phyloP scores from a whole-genome alignment of 2,113 vertebrate species.

The Xerus inauris region DNA sequence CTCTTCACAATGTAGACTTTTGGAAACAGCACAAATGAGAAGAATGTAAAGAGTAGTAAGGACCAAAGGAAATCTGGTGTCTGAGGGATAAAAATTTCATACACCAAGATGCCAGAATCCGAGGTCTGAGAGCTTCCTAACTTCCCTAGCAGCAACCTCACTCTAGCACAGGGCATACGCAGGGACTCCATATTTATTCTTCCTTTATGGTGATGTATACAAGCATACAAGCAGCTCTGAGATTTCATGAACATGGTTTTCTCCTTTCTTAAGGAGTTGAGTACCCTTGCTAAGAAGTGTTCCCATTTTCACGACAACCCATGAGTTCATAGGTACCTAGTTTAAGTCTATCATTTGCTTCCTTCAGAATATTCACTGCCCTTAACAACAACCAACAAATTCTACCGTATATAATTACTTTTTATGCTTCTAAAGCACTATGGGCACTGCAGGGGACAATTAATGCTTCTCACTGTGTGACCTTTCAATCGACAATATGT shows the following conservation, averaged over 20 bases:
- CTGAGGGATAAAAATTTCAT: neutral
- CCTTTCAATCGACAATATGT: too few relatives aligned
- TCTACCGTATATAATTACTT: neutral
- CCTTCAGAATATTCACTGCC: too few relatives aligned
- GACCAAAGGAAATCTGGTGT: neutral
- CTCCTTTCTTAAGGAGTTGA: neutral
- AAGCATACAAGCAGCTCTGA: too few relatives aligned
- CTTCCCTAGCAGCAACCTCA: neutral
- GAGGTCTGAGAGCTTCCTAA: neutral
- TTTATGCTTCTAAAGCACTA: neutral
- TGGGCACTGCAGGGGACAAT: neutral
- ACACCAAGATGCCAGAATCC: neutral
- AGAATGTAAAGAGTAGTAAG: neutral
- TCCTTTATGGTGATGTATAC: neutral
- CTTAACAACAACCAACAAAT: neutral
- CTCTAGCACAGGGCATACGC: accelerated
- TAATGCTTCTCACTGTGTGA: neutral
- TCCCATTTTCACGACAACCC: neutral
- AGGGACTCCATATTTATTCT: neutral
- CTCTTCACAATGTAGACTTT: neutral
- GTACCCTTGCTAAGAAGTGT: neutral
- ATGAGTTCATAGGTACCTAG: neutral
- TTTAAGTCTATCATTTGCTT: neutral
- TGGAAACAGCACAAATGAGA: neutral
- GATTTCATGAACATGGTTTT: neutral